Conservation (phyloP, 2,113 vertebrate genomes). For the Vulpes ferrilata region DNA sequence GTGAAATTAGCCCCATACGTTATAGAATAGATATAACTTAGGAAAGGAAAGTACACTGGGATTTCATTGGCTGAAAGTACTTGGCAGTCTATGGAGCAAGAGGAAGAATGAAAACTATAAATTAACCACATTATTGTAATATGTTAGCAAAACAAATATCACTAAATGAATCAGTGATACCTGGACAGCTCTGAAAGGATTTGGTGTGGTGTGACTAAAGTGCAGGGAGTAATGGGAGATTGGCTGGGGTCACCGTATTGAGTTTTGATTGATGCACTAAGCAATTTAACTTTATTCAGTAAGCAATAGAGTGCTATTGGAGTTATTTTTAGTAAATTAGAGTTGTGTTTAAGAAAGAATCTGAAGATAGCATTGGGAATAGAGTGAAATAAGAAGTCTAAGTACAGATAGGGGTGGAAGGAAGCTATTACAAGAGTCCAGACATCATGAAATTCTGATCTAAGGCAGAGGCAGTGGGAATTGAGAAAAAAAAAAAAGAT, state of each 20-base stretch:
- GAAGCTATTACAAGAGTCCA: background rate
- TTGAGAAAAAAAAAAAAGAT: background rate
- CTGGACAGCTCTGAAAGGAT: background rate
- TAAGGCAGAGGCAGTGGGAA: background rate
- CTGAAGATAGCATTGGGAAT: background rate
- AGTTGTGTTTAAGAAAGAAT: slow-evolving; percentile 4
- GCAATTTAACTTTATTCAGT: background rate
- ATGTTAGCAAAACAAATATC: background rate
- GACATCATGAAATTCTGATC: background rate
- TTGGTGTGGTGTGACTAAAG: background rate
- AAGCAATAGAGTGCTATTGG: background rate
- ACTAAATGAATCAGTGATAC: background rate
- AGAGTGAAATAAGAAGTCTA: background rate
- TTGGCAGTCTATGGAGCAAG: background rate
- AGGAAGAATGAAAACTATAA: background rate
- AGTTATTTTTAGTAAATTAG: background rate
- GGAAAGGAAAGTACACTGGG: background rate
- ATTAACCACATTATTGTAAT: background rate
- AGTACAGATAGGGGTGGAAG: background rate
- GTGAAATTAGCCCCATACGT: background rate
- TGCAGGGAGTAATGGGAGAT: background rate
- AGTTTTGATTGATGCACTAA: slow-evolving; percentile 20
- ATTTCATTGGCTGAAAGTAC: background rate
- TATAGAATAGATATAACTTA: background rate
- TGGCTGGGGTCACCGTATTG: background rate